A percentile compares a stretch with the other conserved stretches of the same genome.
phyloP scores from a whole-genome alignment of 2,888 invertebrate genomes.

The Philereme vetulata region DNA sequence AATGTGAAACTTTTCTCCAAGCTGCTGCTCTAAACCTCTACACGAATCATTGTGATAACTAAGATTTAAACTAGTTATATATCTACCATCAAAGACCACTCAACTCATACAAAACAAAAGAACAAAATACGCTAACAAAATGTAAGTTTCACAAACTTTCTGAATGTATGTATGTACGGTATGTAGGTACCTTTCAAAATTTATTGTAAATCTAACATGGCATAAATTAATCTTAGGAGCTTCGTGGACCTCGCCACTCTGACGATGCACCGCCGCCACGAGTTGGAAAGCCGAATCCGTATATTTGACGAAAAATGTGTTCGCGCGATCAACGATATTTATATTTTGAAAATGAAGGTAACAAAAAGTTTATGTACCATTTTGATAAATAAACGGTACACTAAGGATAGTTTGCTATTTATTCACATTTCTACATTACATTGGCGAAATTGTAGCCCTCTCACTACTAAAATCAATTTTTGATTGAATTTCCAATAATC shows the following conservation, averaged over 20 bases:
- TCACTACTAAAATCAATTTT: too few species aligned
- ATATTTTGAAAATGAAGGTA: constrained; percentile 70
- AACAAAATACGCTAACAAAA: background rate
- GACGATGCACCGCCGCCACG: constrained; percentile 68
- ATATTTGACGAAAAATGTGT: constrained; percentile 68
- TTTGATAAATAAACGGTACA: too few species aligned
- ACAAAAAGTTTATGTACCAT: too few species aligned
- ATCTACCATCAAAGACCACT: too few species aligned
- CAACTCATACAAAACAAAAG: too few species aligned
- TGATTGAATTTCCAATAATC: too few species aligned
- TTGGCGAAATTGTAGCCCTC: too few species aligned
- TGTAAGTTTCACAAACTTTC: constrained; percentile 3
- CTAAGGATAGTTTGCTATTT: background rate
- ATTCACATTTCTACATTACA: background rate
- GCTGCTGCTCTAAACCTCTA: too few species aligned
- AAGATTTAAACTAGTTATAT: too few species aligned
- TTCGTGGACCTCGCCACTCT: constrained; percentile 70
- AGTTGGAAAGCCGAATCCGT: constrained; percentile 66
- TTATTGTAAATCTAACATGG: background rate
- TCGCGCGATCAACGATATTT: constrained; percentile 59
- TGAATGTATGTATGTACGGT: too few species aligned
- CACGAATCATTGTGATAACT: too few species aligned
- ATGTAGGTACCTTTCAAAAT: background rate
- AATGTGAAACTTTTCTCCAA: too few species aligned
- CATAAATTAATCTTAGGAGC: constrained; percentile 59